Evolutionary conservation across 64 coral and sea anemone species (phyloP).

Genomic region (Hydrozoanthus tunicans): DNA sequence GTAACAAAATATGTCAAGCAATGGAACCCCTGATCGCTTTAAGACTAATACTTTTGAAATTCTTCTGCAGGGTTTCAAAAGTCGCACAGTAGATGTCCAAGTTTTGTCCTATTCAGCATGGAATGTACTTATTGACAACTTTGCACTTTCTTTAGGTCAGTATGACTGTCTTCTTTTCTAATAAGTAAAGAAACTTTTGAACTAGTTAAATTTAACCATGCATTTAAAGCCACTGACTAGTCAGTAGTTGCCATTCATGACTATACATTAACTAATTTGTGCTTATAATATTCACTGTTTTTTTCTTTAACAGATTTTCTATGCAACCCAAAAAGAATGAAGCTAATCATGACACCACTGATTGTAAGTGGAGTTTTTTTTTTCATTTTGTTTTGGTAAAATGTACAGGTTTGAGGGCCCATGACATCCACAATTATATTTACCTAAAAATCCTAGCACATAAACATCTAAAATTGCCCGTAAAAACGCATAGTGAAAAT

Average conservation of each 20-base stretch:
- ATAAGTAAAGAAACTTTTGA: neutral
- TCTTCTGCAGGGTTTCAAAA: slow-evolving; percentile 84
- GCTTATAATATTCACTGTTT: neutral
- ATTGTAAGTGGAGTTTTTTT: slow-evolving; percentile 52
- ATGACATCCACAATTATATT: too few species aligned
- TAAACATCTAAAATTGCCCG: too few species aligned
- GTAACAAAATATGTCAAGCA: too few species aligned
- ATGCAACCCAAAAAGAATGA: slow-evolving; percentile 72
- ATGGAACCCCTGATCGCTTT: too few species aligned
- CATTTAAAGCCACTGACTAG: neutral
- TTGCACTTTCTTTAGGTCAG: slow-evolving; percentile 83
- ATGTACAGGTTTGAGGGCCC: too few species aligned
- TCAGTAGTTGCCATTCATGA: neutral
- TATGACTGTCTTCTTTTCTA: neutral
- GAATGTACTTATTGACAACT: slow-evolving; percentile 96
- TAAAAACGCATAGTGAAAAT: too few species aligned
- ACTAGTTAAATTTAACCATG: too few species aligned
- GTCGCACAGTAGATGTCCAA: slow-evolving; percentile 65
- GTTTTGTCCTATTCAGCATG: slow-evolving; percentile 86
- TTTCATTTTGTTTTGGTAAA: too few species aligned
- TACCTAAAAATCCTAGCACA: too few species aligned
- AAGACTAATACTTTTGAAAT: neutral
- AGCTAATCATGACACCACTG: slow-evolving; percentile 94
- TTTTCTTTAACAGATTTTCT: slow-evolving; percentile 70
- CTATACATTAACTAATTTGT: neutral